A percentile compares a stretch with the other conserved stretches of the same genome.
These are phyloP conservation scores for Drosophila nebulosa DNA, from an alignment of 1,140 invertebrate genomes.

Conservation along the genomic window DNA sequence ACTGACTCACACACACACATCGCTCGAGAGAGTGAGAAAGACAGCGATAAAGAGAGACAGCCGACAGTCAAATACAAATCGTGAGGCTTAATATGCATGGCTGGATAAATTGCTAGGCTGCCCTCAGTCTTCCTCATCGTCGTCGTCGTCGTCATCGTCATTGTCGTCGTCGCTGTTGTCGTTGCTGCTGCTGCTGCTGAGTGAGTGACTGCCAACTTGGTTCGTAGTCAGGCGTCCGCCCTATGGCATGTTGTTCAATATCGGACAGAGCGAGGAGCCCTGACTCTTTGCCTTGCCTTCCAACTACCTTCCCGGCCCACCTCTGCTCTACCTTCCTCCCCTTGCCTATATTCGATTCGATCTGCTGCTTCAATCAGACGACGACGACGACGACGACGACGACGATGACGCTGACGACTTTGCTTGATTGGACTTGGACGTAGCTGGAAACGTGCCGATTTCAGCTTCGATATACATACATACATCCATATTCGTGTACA, in stretches of 20 bases:
- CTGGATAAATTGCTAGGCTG: constrained; percentile 75
- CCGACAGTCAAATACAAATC: constrained; percentile 69
- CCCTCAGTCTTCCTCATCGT: constrained; percentile 46
- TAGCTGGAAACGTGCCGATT: constrained; percentile 74
- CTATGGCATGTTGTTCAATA: neutral
- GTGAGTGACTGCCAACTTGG: constrained; percentile 8
- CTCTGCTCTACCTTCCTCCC: neutral
- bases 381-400: constrained; percentile 20
- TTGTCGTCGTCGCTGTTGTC: too few species aligned
- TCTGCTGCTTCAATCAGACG: constrained; percentile 11
- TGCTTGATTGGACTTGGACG: constrained; percentile 75
- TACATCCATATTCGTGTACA: neutral
- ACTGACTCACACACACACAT: neutral
- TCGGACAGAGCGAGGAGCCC: neutral
- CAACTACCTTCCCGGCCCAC: too few species aligned
- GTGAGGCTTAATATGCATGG: constrained; percentile 78
- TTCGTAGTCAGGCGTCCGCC: neutral
- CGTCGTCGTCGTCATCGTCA: constrained; percentile 23
- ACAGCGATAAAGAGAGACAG: constrained; percentile 46
- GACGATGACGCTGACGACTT: constrained; percentile 22
- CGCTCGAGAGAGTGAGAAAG: neutral
- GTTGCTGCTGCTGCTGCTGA: constrained; percentile 21
- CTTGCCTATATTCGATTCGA: neutral
- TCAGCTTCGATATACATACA: constrained; percentile 47
- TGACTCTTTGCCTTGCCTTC: neutral